Percentiles rank a stretch among this genome's conserved stretches.
Evolutionary conservation across 23 tunicate genomes (phyloP).

Genomic region (Trididemnum nubilum): DNA sequence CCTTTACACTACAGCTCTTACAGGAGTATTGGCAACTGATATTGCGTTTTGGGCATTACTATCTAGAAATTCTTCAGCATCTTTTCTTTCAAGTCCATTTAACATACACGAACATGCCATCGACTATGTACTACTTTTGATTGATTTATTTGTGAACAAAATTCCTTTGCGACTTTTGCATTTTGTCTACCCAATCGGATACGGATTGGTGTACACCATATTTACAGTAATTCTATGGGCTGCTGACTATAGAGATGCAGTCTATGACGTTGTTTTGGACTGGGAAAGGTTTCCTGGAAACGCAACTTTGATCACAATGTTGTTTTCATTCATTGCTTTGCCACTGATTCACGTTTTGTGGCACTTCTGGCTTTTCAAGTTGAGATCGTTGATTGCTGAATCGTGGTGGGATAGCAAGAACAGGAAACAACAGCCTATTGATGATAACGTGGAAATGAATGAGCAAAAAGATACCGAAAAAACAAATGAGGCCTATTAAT

Average conservation of each 20-base stretch:
- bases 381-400: constrained; percentile 4
- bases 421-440: background rate
- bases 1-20: constrained; percentile 30
- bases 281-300: constrained; percentile 54
- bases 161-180: constrained; percentile 61
- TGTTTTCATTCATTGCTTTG: constrained; percentile 5
- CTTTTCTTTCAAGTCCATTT: constrained; percentile 23
- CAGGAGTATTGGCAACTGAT: constrained; percentile 39
- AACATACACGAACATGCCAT: constrained; percentile 68
- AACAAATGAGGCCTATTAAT: background rate
- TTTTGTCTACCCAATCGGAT: constrained; percentile 39
- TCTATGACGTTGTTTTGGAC: constrained; percentile 42
- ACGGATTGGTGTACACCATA: constrained; percentile 47
- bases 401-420: background rate
- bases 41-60: constrained; percentile 56
- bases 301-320: constrained; percentile 20
- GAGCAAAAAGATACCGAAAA: background rate
- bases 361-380: constrained; percentile 36
- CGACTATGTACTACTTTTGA: constrained; percentile 43
- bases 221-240: constrained; percentile 72
- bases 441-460: constrained; percentile 12
- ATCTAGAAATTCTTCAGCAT: background rate
- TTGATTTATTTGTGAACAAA: constrained; percentile 41
- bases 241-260: constrained; percentile 44
- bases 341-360: constrained; percentile 45